Percentiles rank a stretch among this genome's conserved stretches.
phyloP scores from a whole-genome alignment of 1,140 invertebrate species.

The Pseudomyrmex flavicornis region DNA sequence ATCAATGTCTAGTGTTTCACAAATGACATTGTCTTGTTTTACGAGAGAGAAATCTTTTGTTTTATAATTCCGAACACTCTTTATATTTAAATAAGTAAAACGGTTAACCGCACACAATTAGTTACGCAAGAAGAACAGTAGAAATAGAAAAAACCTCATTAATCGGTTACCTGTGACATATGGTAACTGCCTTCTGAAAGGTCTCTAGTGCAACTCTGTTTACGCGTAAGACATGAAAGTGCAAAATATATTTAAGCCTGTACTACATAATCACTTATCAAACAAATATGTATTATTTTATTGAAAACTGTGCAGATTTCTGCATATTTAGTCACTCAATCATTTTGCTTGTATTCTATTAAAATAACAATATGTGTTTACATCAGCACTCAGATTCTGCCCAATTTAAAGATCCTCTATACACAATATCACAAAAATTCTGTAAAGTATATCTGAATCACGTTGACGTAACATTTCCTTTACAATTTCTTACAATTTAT shows the following conservation, averaged over 20 bases:
- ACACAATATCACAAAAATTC: not conserved
- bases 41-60: not conserved
- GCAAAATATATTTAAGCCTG: conserved; percentile 67
- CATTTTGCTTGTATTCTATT: not conserved
- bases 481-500: too few relatives aligned
- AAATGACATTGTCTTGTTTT: not conserved
- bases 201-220: conserved; percentile 70
- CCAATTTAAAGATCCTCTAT: not conserved
- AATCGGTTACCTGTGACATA: conserved; percentile 65
- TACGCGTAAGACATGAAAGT: conserved; percentile 69
- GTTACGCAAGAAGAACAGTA: conserved; percentile 16
- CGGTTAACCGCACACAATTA: conserved; percentile 13
- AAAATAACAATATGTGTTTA: conserved; percentile 11
- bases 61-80: not conserved
- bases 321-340: not conserved
- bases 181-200: conserved; percentile 71
- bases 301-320: not conserved
- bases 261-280: conserved; percentile 42
- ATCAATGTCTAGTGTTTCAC: not conserved
- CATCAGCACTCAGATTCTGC: conserved; percentile 22
- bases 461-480: not conserved
- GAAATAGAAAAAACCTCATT: conserved; percentile 65
- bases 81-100: not conserved
- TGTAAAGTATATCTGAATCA: not conserved
- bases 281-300: conserved; percentile 7